Conservation (phyloP, 2,888 invertebrate species). For the Protodeltote pygarga region DNA sequence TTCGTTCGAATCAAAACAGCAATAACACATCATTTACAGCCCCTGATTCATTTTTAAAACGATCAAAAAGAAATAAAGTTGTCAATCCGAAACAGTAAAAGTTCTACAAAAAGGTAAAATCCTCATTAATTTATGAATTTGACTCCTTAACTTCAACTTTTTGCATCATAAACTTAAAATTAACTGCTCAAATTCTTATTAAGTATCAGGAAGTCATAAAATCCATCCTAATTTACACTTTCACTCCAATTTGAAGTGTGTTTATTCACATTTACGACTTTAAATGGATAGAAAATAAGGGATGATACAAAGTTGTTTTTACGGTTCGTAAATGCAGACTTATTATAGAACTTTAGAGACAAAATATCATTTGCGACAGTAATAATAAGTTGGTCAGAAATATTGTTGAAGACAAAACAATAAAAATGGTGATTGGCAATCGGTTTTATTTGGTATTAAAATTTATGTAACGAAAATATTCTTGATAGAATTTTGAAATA, state of each 20-base stretch:
- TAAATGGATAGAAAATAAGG: constrained; percentile 36
- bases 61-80: too few species aligned
- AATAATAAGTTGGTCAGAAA: constrained; percentile 34
- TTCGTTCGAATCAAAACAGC: too few species aligned
- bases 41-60: too few species aligned
- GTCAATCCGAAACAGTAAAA: too few species aligned
- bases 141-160: background rate
- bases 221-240: constrained; percentile 33
- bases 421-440: constrained; percentile 35
- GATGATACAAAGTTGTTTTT: constrained; percentile 44
- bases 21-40: too few species aligned
- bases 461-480: too few species aligned
- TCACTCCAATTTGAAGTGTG: constrained; percentile 37
- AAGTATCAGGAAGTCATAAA: constrained; percentile 46
- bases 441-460: constrained; percentile 36
- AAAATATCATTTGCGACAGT: constrained; percentile 10
- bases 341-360: rapidly evolving
- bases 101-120: too few species aligned
- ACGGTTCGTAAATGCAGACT: background rate
- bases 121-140: too few species aligned
- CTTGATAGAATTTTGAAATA: too few species aligned
- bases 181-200: constrained; percentile 26
- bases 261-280: constrained; percentile 46
- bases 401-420: constrained; percentile 24
- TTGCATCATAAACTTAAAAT: constrained; percentile 10